phyloP scores from a whole-genome alignment of 2,113 vertebrate genomes.

The Vulpes vulpes region DNA sequence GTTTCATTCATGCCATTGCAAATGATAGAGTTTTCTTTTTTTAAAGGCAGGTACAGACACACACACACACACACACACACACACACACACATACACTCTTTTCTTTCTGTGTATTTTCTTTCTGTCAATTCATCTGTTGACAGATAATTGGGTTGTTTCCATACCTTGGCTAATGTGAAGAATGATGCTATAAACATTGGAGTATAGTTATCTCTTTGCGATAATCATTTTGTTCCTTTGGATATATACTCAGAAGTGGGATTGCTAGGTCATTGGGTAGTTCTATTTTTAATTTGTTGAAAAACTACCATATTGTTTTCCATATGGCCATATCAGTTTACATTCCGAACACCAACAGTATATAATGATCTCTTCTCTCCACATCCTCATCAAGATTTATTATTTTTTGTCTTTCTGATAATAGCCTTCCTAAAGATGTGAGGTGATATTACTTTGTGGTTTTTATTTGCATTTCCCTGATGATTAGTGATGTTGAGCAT shows the following conservation, averaged over 20 bases:
- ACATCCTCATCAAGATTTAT: not conserved
- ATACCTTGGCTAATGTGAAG: not conserved
- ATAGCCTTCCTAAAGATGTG: not conserved
- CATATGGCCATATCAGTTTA: not conserved
- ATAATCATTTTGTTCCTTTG: not conserved
- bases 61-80: too few relatives aligned
- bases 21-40: not conserved
- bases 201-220: not conserved
- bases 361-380: not conserved
- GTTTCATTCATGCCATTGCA: not conserved
- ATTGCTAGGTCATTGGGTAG: not conserved
- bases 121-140: not conserved
- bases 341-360: not conserved
- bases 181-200: not conserved
- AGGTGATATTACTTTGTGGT: not conserved
- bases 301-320: not conserved
- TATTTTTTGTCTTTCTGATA: not conserved
- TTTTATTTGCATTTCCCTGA: not conserved
- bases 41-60: not conserved
- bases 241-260: not conserved
- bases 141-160: not conserved
- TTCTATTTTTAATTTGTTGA: conserved; percentile 11
- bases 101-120: not conserved
- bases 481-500: not conserved
- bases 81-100: too few relatives aligned